phyloP scores from a whole-genome alignment of 2,797 vertebrate genomes.

The Helicolenus hilgendorfi region DNA sequence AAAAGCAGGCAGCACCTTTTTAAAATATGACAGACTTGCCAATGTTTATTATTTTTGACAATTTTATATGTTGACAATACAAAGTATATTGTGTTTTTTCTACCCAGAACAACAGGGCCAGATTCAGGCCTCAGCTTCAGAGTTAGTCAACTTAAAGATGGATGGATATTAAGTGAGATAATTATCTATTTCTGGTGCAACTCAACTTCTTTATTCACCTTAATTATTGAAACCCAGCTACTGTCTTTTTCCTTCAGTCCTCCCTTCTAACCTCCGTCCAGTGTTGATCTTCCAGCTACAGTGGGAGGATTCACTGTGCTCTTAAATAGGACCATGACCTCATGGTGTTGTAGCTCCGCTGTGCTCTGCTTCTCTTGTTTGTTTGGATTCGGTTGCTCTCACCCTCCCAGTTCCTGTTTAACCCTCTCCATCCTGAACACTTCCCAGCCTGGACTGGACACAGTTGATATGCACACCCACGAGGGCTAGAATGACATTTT shows the following conservation, averaged over 20 bases:
- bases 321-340: conserved; percentile 81
- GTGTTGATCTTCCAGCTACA: conserved; percentile 41
- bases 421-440: conserved; percentile 1
- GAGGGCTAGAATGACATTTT: not conserved
- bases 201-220: not conserved
- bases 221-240: not conserved
- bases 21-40: not conserved
- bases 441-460: not conserved
- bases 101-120: not conserved
- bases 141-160: not conserved
- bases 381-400: conserved; percentile 72
- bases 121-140: not conserved
- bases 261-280: not conserved
- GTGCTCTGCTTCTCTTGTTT: conserved; percentile 78
- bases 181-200: not conserved
- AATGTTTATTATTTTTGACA: not conserved
- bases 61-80: not conserved
- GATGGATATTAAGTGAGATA: not conserved
- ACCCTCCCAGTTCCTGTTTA: conserved; percentile 55
- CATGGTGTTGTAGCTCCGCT: conserved; percentile 65
- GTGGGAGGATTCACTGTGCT: conserved; percentile 50
- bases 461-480: fast-evolving
- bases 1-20: not conserved
- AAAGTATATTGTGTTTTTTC: not conserved
- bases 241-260: not conserved